Evolutionary conservation across 2,888 invertebrate species (phyloP), one percentile per base, ranked within the genome.

Genomic region (Torymus auratus): DNA sequence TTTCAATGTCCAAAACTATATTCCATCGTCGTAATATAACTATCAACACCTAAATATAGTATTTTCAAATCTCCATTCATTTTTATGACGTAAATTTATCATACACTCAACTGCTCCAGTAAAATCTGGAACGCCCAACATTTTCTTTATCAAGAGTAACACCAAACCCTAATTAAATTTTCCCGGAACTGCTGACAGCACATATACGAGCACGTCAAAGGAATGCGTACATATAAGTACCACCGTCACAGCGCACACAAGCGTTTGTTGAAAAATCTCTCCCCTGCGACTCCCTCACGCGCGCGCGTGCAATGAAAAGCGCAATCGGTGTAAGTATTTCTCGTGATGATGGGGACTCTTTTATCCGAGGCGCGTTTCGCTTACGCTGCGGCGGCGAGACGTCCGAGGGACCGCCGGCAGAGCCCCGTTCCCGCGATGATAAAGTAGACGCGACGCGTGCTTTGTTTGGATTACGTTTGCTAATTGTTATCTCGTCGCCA

Each of bases 381-480:
- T 80, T 80, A 75, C 76, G 62, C 41, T 62, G 69, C 73, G 50
- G 53, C 62, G 55, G 14, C 14, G 50, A 52, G 56, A 55, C 5
- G 28, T 20, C 7, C 52, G 17, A 52, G 64, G 23, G 79, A 79
- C 52, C 15, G 60, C 61, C 10, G 68, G 41, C 41, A 58, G 53
- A 14, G 70, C 50, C 17, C 56, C 56, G 69, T 75, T 80, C 74
- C 65, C 70, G 75, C 65, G 71, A 58, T 55, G 65, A 76, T 80
- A 75, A 72, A 15, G 23, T 69, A 50, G n/a, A 53, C 61, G 17
- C n/a, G 41, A 41, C 41, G 56, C 56, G 60, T 23, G 56, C 68
- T 60, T 69, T 77, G 77, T 81, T 81, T 81, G 69, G 78, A 74
- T 81, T 78, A 70, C 78, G 78, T 70, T 70, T 65, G 78, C 78